Evolutionary conservation across 2,113 vertebrate species (phyloP).

Genomic region (Otolemur garnettii): DNA sequence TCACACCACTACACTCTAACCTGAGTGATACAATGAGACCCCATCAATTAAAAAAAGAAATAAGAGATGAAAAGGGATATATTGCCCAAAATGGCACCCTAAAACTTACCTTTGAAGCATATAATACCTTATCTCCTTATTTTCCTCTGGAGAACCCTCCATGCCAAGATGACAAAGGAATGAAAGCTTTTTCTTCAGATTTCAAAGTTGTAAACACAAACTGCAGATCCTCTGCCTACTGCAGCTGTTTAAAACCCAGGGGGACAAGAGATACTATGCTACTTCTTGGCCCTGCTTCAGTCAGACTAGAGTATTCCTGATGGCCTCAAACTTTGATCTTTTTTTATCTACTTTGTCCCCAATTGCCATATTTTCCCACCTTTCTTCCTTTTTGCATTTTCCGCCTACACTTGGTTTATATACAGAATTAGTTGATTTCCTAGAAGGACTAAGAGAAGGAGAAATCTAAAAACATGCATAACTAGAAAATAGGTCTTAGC

Average conservation of each 20-base stretch:
- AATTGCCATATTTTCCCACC: conserved; percentile 41
- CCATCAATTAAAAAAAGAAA: too few species aligned
- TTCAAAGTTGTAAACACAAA: conserved; percentile 67
- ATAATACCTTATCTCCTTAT: conserved; percentile 86
- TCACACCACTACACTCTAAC: too few species aligned
- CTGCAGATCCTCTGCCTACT: background rate
- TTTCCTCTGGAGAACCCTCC: conserved; percentile 84
- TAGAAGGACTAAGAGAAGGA: background rate
- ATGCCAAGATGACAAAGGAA: conserved; percentile 79
- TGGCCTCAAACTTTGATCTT: conserved; percentile 69
- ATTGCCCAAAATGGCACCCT: background rate
- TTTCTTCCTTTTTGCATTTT: conserved; percentile 49
- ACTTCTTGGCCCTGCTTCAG: background rate
- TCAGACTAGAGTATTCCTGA: conserved; percentile 47
- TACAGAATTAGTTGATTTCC: conserved; percentile 60
- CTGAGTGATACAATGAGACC: too few species aligned
- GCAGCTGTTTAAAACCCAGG: conserved; percentile 76
- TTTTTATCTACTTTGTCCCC: conserved; percentile 68
- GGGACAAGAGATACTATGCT: conserved; percentile 65
- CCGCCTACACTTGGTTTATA: conserved; percentile 37
- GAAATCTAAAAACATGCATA: conserved; percentile 68
- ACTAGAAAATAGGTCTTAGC: background rate
- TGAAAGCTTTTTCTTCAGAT: conserved; percentile 59
- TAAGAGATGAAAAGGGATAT: background rate
- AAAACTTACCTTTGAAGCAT: conserved; percentile 88